phyloP scores from a whole-genome alignment of 2,113 vertebrate genomes.

The Caranx ignobilis region DNA sequence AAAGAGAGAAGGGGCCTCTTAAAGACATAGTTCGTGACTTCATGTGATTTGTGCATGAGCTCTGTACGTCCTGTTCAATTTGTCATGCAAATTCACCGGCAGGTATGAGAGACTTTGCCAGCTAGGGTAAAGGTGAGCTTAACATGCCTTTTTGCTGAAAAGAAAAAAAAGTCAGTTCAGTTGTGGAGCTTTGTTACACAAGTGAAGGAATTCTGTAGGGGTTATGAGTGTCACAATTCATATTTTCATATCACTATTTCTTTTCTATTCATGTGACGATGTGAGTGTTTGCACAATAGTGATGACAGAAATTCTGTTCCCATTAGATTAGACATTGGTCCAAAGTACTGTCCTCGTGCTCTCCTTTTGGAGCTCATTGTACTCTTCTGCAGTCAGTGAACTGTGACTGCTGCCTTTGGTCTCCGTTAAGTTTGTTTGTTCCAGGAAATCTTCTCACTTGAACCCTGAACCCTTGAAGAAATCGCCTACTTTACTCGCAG shows the following conservation, averaged over 20 bases:
- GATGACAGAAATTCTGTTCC: slow-evolving; percentile 15
- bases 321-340: slow-evolving; percentile 49
- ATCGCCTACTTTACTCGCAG: slow-evolving; percentile 30
- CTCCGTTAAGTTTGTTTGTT: slow-evolving; percentile 51
- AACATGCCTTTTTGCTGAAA: neutral
- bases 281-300: slow-evolving; percentile 33
- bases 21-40: slow-evolving; percentile 28
- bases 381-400: slow-evolving; percentile 53
- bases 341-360: slow-evolving; percentile 38
- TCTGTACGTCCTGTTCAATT: neutral
- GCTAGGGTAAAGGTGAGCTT: neutral
- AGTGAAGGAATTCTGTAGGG: neutral
- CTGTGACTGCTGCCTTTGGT: slow-evolving; percentile 55
- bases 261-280: neutral
- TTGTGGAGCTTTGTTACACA: neutral
- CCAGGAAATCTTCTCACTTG: slow-evolving; percentile 60
- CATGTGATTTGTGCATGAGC: neutral
- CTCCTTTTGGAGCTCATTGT: slow-evolving; percentile 19
- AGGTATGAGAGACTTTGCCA: neutral
- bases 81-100: neutral
- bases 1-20: slow-evolving; percentile 29
- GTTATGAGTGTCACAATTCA: neutral
- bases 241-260: neutral
- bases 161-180: neutral
- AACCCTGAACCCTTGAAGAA: slow-evolving; percentile 55